A percentile compares a stretch with the other conserved stretches of the same genome.
Conservation (phyloP, 2,113 vertebrate species). For the Planiliza haematocheilus region DNA sequence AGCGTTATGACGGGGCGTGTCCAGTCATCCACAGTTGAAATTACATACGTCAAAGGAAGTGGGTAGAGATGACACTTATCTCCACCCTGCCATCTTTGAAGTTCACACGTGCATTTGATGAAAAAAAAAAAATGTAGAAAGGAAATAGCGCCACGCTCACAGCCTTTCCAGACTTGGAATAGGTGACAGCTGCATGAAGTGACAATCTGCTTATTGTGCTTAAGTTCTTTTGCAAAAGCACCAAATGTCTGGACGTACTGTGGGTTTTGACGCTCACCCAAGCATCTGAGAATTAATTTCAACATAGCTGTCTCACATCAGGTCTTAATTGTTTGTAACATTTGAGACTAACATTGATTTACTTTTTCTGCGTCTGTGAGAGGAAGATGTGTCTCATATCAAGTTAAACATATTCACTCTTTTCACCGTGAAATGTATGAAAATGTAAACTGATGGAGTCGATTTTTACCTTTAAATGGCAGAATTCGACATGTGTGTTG, state of each 20-base stretch:
- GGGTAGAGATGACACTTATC: conserved; percentile 47
- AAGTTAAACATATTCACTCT: no score
- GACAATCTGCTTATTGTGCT: no score
- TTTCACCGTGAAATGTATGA: background rate
- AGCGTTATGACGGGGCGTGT: conserved; percentile 49
- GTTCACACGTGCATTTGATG: background rate
- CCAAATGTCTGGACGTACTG: no score
- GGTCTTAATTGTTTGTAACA: no score
- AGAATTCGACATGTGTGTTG: background rate
- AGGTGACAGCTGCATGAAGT: no score
- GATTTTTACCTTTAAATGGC: conserved; percentile 3
- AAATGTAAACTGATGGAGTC: no score
- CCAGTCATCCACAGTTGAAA: conserved; percentile 25
- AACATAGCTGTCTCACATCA: no score
- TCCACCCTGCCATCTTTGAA: background rate
- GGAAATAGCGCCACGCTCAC: background rate
- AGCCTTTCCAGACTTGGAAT: no score
- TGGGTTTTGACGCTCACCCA: conserved; percentile 10
- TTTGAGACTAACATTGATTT: no score
- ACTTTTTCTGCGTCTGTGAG: no score
- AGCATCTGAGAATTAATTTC: background rate
- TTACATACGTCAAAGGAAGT: conserved; percentile 58
- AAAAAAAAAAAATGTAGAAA: background rate
- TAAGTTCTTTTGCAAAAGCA: no score
- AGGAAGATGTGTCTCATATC: no score